A percentile compares a stretch with the other conserved stretches of the same genome.
Conservation (phyloP, 2,888 invertebrate genomes). For the Rhogogaster chlorosoma region DNA sequence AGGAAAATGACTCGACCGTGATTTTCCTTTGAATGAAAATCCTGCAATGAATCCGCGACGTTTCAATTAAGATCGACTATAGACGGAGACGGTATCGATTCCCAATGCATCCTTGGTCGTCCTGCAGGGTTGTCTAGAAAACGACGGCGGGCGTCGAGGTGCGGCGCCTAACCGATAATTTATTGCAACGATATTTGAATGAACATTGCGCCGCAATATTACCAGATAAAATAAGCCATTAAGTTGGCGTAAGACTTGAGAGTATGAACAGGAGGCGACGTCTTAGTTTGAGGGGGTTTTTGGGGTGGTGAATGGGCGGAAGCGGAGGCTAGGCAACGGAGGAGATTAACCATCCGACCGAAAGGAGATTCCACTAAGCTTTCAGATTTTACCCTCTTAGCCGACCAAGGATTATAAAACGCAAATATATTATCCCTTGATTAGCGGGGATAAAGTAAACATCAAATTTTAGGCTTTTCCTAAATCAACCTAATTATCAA, state of each 20-base stretch:
- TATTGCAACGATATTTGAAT: slow-evolving; percentile 63
- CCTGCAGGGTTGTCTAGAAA: neutral
- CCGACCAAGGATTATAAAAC: slow-evolving; percentile 76
- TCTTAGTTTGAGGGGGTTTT: slow-evolving; percentile 34
- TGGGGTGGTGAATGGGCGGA: slow-evolving; percentile 22
- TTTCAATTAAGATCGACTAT: slow-evolving; percentile 41
- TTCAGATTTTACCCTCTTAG: slow-evolving; percentile 76
- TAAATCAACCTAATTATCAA: slow-evolving; percentile 45
- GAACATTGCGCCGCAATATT: slow-evolving; percentile 68
- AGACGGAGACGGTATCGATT: slow-evolving; percentile 40
- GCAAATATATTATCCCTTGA: slow-evolving; percentile 76
- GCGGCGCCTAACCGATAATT: slow-evolving; percentile 55
- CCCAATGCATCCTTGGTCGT: neutral
- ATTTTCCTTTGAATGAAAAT: slow-evolving; percentile 4
- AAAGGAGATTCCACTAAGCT: slow-evolving; percentile 75
- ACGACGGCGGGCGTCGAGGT: slow-evolving; percentile 14
- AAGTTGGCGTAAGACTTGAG: slow-evolving; percentile 64
- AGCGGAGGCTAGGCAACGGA: slow-evolving; percentile 29
- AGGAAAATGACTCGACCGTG: neutral
- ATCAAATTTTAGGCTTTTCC: slow-evolving; percentile 64
- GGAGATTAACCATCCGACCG: slow-evolving; percentile 70
- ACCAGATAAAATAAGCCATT: slow-evolving; percentile 75
- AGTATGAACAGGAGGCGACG: slow-evolving; percentile 29
- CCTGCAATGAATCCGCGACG: neutral
- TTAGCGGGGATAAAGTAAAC: slow-evolving; percentile 76